Evolutionary conservation across 2,888 invertebrate genomes (phyloP).

Genomic region (Eupithecia tripunctaria): DNA sequence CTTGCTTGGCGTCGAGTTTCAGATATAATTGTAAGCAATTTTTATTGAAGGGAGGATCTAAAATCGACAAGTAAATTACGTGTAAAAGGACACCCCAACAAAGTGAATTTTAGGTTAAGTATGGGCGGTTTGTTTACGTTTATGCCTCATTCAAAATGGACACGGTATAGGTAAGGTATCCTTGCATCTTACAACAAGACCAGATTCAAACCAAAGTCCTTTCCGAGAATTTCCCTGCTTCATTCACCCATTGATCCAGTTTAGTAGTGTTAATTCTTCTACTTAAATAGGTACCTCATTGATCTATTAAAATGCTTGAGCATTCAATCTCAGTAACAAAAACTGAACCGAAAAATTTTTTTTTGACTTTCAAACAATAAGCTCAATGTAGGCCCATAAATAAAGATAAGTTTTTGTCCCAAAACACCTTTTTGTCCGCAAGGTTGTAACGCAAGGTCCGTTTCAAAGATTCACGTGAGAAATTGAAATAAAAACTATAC

Average conservation of each 20-base stretch:
- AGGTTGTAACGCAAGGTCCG: conserved; percentile 30
- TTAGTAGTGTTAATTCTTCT: background rate
- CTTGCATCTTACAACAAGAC: background rate
- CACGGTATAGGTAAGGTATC: no score
- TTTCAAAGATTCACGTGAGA: conserved; percentile 50
- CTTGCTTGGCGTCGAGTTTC: no score
- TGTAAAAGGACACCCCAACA: no score
- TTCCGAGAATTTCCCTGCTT: background rate
- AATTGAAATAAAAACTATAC: conserved; percentile 53
- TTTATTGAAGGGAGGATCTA: no score
- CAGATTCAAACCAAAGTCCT: background rate
- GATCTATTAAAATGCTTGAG: conserved; percentile 5
- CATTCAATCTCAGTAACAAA: background rate
- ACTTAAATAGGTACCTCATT: background rate
- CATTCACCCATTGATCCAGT: background rate
- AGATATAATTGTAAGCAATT: no score
- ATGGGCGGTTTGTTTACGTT: no score
- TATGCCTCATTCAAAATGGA: no score
- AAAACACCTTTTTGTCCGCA: conserved; percentile 23
- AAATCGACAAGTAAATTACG: no score
- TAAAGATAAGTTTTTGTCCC: conserved; percentile 32
- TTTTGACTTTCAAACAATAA: conserved; percentile 14
- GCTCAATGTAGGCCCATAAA: conserved; percentile 23
- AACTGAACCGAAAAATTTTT: background rate
- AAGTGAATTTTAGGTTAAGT: no score